Evolutionary conservation across 2,113 vertebrate species (phyloP), one percentile per base, ranked within the genome.

Genomic region (Apodemus speciosus): DNA sequence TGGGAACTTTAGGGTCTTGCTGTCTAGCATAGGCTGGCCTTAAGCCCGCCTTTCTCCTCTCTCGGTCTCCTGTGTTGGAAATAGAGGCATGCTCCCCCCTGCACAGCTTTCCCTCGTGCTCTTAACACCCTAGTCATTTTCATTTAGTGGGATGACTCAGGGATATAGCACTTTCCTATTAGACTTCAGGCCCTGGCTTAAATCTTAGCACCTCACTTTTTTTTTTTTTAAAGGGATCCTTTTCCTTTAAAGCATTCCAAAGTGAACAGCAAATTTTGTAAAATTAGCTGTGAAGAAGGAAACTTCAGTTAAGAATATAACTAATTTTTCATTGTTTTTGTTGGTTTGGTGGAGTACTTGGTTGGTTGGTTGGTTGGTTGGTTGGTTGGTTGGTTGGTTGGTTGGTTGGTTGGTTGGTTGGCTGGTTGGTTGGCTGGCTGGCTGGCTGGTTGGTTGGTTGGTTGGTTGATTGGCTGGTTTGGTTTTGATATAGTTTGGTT

Each of bases 211-310:
- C 10, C 25, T 30, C 66, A 69, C 38, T 40, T 53, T 71, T 71
- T 46, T 27, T 35, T 69, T 69, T n/a, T 30, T 30, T 0, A 4
- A 30, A 43, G 10, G 11, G 53, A 10, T 46, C 46, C 6, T 30
- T 77, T 51, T 75, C 27, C 92, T 88, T 81, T 40, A 18, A 92
- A 91, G 35, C 43, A 66, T 88, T 77, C 53, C 16, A 62, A 90
- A 80, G 49, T 75, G 13, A 91, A 58, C 68, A 76, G 35, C 56
- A 87, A 21, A 46, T 91, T 93, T 92, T 81, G 30, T 85, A n/a
- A 91, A 89, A 95, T 73, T 89, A 40, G 23, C n/a, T 92, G 2
- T 92, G 13, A 79, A 77, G 49, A 88, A 49, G 4, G 35, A 77
- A 86, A 89, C 53, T 60, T 79, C 77, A 62, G 83, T 84, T 93